These are phyloP conservation scores for Orchesellides sinensis DNA, from an alignment of 2,888 invertebrate genomes.

Conservation along the genomic window DNA sequence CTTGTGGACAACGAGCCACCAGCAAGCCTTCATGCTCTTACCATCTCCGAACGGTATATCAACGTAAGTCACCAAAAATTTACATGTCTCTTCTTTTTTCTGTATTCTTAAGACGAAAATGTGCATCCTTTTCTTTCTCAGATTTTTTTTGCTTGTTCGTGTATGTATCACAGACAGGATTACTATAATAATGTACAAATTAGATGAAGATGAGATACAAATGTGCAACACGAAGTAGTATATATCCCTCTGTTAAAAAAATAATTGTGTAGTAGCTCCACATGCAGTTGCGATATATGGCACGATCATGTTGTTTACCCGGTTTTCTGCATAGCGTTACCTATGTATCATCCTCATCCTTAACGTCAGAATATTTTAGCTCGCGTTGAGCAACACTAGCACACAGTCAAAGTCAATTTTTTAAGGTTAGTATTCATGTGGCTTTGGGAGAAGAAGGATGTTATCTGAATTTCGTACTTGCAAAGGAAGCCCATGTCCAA, in stretches of 20 bases:
- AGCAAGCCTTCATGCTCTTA: slow-evolving; percentile 63
- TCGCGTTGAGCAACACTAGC: background rate
- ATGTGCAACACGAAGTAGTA: no score
- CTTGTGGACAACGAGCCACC: slow-evolving; percentile 71
- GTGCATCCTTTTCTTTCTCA: background rate
- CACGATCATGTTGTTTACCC: background rate
- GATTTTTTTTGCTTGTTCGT: background rate
- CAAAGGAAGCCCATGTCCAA: background rate
- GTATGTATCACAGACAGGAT: no score
- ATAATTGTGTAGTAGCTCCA: no score
- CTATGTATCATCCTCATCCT: background rate
- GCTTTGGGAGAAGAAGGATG: slow-evolving; percentile 30
- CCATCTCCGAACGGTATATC: slow-evolving; percentile 68
- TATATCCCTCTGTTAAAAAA: no score
- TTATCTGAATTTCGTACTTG: background rate
- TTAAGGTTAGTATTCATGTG: slow-evolving; percentile 32
- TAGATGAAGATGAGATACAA: no score
- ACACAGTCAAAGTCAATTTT: background rate
- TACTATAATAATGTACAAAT: no score
- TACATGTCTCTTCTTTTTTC: background rate
- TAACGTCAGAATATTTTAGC: background rate
- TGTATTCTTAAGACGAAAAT: background rate
- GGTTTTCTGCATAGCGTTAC: background rate
- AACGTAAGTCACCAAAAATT: slow-evolving; percentile 66
- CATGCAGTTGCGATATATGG: background rate